A percentile compares a stretch with the other conserved stretches of the same genome.
phyloP scores from a whole-genome alignment of 2,888 invertebrate genomes.

The Patella ulyssiponensis region DNA sequence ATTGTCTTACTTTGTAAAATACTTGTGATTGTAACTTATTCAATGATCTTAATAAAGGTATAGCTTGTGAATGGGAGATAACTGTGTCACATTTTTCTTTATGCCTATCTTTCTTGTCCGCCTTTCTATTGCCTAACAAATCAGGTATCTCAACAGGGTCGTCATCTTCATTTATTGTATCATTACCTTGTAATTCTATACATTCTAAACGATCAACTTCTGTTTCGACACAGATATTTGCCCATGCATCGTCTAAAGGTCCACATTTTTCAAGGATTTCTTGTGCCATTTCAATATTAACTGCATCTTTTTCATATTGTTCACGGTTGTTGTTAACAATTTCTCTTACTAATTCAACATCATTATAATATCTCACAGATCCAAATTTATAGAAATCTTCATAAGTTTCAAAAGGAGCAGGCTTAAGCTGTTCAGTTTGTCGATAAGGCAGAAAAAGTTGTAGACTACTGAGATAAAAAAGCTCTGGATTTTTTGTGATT shows the following conservation, averaged over 20 bases:
- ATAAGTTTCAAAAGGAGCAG: neutral
- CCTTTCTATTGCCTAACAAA: neutral
- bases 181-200: neutral
- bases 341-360: neutral
- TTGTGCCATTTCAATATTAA: neutral
- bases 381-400: constrained; percentile 3
- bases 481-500: neutral
- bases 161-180: constrained; percentile 5
- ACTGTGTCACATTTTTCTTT: too few species aligned
- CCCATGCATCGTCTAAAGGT: constrained; percentile 16
- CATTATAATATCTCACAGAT: neutral
- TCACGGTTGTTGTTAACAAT: constrained; percentile 1
- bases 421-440: constrained; percentile 4
- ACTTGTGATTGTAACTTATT: constrained; percentile 21
- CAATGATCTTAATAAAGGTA: constrained; percentile 18
- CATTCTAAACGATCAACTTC: constrained; percentile 8
- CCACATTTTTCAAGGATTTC: constrained; percentile 10
- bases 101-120: neutral
- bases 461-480: constrained; percentile 12
- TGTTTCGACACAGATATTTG: neutral
- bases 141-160: neutral
- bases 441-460: constrained; percentile 17
- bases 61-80: neutral
- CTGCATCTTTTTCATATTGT: constrained; percentile 9
- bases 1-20: constrained; percentile 28